Percentiles rank a stretch among this genome's conserved stretches.
These are phyloP conservation scores for Myrmophylax atrothorax DNA, from an alignment of 2,113 vertebrate species.

Conservation along the genomic window DNA sequence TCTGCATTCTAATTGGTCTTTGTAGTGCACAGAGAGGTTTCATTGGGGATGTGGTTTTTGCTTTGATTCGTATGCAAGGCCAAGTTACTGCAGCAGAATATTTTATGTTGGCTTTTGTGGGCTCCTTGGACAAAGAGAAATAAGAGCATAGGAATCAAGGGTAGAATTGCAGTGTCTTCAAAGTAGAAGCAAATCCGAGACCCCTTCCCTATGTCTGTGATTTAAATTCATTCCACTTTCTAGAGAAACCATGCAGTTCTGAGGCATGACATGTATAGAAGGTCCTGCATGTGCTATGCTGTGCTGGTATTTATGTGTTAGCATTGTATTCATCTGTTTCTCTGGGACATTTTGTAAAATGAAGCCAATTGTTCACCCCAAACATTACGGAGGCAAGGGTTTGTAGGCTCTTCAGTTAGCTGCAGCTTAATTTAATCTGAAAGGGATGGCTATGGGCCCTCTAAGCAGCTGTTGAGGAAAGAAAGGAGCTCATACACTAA, in stretches of 20 bases:
- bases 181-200: background rate
- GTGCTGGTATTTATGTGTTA: background rate
- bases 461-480: background rate
- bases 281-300: background rate
- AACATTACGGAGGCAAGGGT: background rate
- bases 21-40: background rate
- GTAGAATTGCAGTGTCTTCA: background rate
- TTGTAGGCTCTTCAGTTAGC: background rate
- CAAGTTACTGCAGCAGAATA: background rate
- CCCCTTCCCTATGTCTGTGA: background rate
- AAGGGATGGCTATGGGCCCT: background rate
- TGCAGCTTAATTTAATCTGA: background rate
- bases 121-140: background rate
- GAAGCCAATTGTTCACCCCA: background rate
- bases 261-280: background rate
- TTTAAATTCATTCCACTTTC: background rate
- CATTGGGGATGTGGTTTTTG: background rate
- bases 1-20: constrained; percentile 33
- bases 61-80: background rate
- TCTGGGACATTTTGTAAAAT: background rate
- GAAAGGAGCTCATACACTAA: background rate
- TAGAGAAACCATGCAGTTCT: background rate
- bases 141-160: background rate
- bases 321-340: background rate
- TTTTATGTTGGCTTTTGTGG: background rate